Base-by-base conservation (phyloP, 2,797 vertebrate species). In the Premnoplex brunnescens region DNA sequence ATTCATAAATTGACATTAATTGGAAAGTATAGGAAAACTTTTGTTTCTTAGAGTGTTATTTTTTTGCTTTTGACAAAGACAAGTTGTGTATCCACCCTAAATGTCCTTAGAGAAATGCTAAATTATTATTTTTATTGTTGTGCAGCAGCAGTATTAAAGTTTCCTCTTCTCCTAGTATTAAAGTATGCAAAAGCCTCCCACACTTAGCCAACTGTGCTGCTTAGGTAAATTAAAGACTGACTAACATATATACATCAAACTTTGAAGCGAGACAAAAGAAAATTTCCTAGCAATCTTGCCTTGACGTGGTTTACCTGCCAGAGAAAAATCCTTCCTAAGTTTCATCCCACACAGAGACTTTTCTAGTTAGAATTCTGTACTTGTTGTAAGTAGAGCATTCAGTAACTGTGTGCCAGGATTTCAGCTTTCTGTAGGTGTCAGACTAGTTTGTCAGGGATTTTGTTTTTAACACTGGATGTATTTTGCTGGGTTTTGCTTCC, bases 221-320 rank as follows among this genome's bases (percentile, higher is more conserved):
- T 92, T 82, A 89, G 76, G 89, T 93, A 84, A 96, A 93, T 95
- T 91, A 91, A 91, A 93, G 66, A 85, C 76, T 43, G 92, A 74
- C 91, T 94, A 91, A 94, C 71, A 67, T 67, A 82, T 56, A 75
- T 39, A 75, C 73, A 91, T 88, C 89, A 95, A 93, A 91, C 59
- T 79, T 68, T 81, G 72, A 89, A 81, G 67, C 54, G 88, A 91
- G 49, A 96, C 89, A 94, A 84, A 92, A 87, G 88, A 73, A 91
- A 80, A 87, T 83, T 94, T 94, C 60, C 72, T 59, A 71, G 69
- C 64, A 91, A 36, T 88, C 78, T 88, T 62, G 54, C 58, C 67
- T 95, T 93, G 68, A 82, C 72, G 59, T 73, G 41, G 81, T 55
- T 94, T 96, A 96, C 63, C 84, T 96, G 69, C 75, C 39, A 71